Base-by-base conservation (phyloP, 2,113 vertebrate genomes). In the Hypanus sabinus region DNA sequence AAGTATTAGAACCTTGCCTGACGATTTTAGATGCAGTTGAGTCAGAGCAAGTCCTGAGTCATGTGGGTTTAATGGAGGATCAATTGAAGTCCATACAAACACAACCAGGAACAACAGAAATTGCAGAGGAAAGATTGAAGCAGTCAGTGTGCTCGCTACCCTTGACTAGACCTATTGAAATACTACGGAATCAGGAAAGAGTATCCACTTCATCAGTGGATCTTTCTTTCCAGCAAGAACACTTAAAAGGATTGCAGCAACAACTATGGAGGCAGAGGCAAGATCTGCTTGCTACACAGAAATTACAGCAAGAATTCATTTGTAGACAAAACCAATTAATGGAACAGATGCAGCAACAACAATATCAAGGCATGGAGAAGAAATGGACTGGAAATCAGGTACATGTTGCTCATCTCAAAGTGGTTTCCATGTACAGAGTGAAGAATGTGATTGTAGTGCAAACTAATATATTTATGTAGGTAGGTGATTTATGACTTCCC, bases 321-420 rank as follows among this genome's bases (percentile, higher is more conserved):
- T 95, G 95, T 88, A 97, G 95, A 75, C 96, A 97, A 85, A 94
- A 94, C 87, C 94, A 94, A 36, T 27, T 97, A 95, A 96, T 96
- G 38, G 95, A 97, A 62, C 96, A 96, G 93, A 96, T 96, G 94
- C 95, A 96, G 83, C 96, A 94, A 92, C 96, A 95, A 38, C 96
- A 96, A 94, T 95, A 96, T 94, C 96, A 96, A 76, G 95, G 94
- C 22, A 94, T 97, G 95, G 96, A 95, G 94, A 94, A 94, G 75
- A 95, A 97, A 94, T 94, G 96, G 76, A 95, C 95, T 75, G 95
- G 96, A n/a, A 33, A 57, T 70, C 96, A 96, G 95, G 98, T 99
- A 95, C 94, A 79, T 24, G 97, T 75, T 94, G 94, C 90, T 33
- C 90, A 73, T 73, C 20, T 70, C 38, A 14, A 38, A 24, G 65